Conservation (phyloP, 1,140 invertebrate genomes). For the Orius insidiosus region DNA sequence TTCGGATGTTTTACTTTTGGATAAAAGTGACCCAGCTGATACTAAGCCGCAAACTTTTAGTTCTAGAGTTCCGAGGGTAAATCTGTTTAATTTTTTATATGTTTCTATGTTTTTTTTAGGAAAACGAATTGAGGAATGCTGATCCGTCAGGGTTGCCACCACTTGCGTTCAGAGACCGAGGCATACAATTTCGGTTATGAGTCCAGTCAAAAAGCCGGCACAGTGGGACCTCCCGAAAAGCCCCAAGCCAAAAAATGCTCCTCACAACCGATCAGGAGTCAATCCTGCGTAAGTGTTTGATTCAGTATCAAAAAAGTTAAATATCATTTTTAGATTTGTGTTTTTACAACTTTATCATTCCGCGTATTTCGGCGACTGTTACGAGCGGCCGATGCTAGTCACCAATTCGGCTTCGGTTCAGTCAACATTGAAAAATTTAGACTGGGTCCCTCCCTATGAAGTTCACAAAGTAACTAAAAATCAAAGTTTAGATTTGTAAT, state of each 20-base stretch:
- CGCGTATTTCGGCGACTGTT: slow-evolving; percentile 39
- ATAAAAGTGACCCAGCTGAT: neutral
- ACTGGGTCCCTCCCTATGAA: slow-evolving; percentile 82
- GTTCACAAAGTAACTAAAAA: slow-evolving; percentile 53
- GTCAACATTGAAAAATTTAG: slow-evolving; percentile 52
- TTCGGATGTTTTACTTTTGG: slow-evolving; percentile 13
- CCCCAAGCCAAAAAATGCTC: slow-evolving; percentile 29
- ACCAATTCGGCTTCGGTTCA: slow-evolving; percentile 40
- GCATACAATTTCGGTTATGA: slow-evolving; percentile 76
- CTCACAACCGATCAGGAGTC: slow-evolving; percentile 36
- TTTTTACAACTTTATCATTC: slow-evolving; percentile 85
- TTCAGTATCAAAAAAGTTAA: neutral
- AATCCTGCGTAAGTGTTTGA: slow-evolving; percentile 36
- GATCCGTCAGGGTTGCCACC: slow-evolving; percentile 25
- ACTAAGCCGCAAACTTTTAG: slow-evolving; percentile 1
- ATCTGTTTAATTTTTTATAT: too few relatives aligned
- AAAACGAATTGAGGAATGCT: slow-evolving; percentile 9
- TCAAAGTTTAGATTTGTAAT: slow-evolving; percentile 1
- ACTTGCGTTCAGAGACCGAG: slow-evolving; percentile 46
- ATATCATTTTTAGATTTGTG: slow-evolving; percentile 61
- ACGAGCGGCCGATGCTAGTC: slow-evolving; percentile 48
- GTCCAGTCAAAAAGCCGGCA: slow-evolving; percentile 37
- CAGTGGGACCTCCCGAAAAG: slow-evolving; percentile 19
- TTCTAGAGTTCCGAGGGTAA: slow-evolving; percentile 3
- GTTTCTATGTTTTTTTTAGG: slow-evolving; percentile 10